Percentiles rank a stretch among this genome's conserved stretches.
Conservation (phyloP, 2,888 invertebrate species). For the Iphiclides podalirius region DNA sequence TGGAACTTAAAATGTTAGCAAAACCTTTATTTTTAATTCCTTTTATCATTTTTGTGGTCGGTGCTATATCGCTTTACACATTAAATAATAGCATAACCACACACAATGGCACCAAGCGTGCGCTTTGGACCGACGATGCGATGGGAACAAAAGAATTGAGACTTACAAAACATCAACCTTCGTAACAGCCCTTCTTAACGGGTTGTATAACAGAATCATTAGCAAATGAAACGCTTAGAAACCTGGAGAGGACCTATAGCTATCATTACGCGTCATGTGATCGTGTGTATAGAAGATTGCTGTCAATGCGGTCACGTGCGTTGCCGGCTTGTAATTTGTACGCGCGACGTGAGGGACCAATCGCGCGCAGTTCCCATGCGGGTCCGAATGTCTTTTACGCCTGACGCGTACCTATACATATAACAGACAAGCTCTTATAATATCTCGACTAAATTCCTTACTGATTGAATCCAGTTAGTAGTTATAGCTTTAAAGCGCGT, state of each 20-base stretch:
- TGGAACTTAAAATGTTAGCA: no score
- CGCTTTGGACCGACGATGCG: background rate
- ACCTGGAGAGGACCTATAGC: constrained; percentile 20
- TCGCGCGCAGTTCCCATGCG: constrained; percentile 19
- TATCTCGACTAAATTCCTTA: no score
- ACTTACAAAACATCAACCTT: background rate
- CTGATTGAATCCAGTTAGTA: no score
- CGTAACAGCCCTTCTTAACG: constrained; percentile 1
- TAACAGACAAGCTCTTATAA: no score
- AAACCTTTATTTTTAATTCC: no score
- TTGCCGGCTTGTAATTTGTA: constrained; percentile 63
- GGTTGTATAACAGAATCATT: constrained; percentile 25
- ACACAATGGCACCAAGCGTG: background rate
- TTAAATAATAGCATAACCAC: background rate
- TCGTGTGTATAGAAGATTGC: constrained; percentile 34
- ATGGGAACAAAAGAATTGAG: constrained; percentile 1
- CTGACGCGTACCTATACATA: no score
- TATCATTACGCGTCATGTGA: constrained; percentile 25
- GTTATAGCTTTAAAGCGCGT: no score
- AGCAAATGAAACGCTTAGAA: constrained; percentile 33
- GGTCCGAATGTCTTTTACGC: no score
- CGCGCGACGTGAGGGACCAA: constrained; percentile 41
- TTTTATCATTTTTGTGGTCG: no score
- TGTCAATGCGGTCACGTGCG: constrained; percentile 50
- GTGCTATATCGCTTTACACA: constrained; percentile 2